phyloP scores from a whole-genome alignment of 1,140 invertebrate species.

The Portunus trituberculatus region DNA sequence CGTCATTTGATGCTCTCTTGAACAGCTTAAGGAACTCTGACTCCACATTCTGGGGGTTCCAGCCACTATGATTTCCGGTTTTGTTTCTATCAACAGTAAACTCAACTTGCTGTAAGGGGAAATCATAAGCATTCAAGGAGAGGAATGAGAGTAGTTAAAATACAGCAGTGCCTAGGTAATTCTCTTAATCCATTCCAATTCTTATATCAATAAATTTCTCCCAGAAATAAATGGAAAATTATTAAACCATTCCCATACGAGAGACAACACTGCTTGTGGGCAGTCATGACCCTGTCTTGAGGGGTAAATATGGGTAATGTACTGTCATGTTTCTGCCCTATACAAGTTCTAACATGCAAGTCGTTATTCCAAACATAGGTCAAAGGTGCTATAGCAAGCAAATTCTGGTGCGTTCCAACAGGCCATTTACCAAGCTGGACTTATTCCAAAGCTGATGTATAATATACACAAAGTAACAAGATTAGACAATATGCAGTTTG shows the following conservation, averaged over 20 bases:
- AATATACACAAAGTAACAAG: no score
- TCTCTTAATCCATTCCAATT: not conserved
- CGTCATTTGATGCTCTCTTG: conserved; percentile 71
- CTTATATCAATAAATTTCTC: not conserved
- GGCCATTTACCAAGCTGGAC: no score
- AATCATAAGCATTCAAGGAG: not conserved
- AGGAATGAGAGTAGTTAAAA: not conserved
- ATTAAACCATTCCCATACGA: not conserved
- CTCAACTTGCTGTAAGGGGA: conserved; percentile 59
- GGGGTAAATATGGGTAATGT: no score
- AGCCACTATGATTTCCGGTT: conserved; percentile 62
- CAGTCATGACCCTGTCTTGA: no score
- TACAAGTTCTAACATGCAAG: no score
- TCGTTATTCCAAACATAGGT: no score
- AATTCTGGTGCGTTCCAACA: no score
- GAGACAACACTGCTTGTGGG: no score
- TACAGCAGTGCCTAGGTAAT: not conserved
- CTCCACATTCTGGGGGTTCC: conserved; percentile 65
- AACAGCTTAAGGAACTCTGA: conserved; percentile 69
- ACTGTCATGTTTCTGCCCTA: no score
- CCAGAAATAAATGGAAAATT: not conserved
- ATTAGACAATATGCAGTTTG: no score
- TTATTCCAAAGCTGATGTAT: no score
- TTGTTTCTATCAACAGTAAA: conserved; percentile 69
- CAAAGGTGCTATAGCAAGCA: no score